Evolutionary conservation across 2,113 vertebrate genomes (phyloP), one percentile per base, ranked within the genome.

Genomic region (Collichthys lucidus): DNA sequence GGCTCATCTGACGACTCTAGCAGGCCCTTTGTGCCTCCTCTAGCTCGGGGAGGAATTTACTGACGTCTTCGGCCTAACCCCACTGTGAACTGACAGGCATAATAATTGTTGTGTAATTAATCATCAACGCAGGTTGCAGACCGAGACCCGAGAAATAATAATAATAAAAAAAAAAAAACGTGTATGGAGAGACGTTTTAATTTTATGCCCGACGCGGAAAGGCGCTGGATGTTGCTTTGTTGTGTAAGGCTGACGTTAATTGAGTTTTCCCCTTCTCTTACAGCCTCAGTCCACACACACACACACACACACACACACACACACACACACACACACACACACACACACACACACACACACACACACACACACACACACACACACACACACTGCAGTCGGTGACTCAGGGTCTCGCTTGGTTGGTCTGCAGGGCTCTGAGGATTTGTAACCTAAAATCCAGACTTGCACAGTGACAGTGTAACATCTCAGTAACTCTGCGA

Each of bases 401-500:
- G 86, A 86, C 88, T 91, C 88, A 83, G 87, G 81, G 80, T 86
- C 83, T 82, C 47, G 85, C 88, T 82, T 84, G 87, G 87, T 75
- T 78, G 87, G 66, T 85, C 87, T 79, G 84, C 86, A 83, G 76
- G 82, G 84, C 81, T 92, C 88, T 73, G 63, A 87, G 86, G 90
- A 92, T 94, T 91, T 94, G 84, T 90, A 91, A 92, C 86, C 82
- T 85, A 85, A 91, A 93, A 88, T 91, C 90, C 87, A 90, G 87
- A 87, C 84, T 87, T 77, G 74, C 83, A 87, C 76, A 83, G 82
- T 75, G 77, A 86, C 84, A 85, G 71, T 69, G 80, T 78, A 89
- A 90, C 85, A 87, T 87, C 65, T 82, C 79, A 79, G 85, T 80
- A 74, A 79, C 57, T 80, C 87, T 72, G 84, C 69, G 75, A 62